phyloP scores from a whole-genome alignment of 2,797 vertebrate genomes.

The Sparidentex hasta region DNA sequence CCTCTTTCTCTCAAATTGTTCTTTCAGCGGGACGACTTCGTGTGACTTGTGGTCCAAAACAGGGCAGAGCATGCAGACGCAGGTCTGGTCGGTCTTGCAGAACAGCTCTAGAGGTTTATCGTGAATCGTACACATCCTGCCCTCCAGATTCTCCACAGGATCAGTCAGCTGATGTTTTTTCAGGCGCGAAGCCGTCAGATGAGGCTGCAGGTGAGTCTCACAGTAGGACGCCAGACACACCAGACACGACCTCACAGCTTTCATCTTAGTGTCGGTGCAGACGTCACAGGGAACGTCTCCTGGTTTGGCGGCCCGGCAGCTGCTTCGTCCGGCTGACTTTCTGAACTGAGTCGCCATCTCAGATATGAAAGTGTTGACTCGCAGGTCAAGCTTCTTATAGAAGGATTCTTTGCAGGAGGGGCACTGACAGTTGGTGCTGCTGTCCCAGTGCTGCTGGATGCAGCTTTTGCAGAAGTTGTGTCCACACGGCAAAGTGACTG shows the following conservation, averaged over 20 bases:
- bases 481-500: slow-evolving; percentile 20
- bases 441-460: slow-evolving; percentile 23
- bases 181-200: neutral
- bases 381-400: neutral
- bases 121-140: neutral
- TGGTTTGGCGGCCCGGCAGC: neutral
- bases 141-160: slow-evolving; percentile 13
- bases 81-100: slow-evolving; percentile 36
- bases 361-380: slow-evolving; percentile 15
- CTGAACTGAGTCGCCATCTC: slow-evolving; percentile 26
- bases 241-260: slow-evolving; percentile 14
- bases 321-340: neutral
- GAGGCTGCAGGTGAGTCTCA: slow-evolving; percentile 17
- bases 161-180: slow-evolving; percentile 16
- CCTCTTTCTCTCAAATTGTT: slow-evolving; percentile 34
- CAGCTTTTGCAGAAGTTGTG: slow-evolving; percentile 40
- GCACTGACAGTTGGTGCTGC: neutral
- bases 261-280: neutral
- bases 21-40: slow-evolving; percentile 25
- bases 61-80: slow-evolving; percentile 28
- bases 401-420: slow-evolving; percentile 3
- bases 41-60: slow-evolving; percentile 28
- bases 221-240: slow-evolving; percentile 41
- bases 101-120: slow-evolving; percentile 36
- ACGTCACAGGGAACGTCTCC: slow-evolving; percentile 25